These are phyloP conservation scores for Aradus depressus DNA, from an alignment of 2,888 invertebrate species.

Conservation along the genomic window DNA sequence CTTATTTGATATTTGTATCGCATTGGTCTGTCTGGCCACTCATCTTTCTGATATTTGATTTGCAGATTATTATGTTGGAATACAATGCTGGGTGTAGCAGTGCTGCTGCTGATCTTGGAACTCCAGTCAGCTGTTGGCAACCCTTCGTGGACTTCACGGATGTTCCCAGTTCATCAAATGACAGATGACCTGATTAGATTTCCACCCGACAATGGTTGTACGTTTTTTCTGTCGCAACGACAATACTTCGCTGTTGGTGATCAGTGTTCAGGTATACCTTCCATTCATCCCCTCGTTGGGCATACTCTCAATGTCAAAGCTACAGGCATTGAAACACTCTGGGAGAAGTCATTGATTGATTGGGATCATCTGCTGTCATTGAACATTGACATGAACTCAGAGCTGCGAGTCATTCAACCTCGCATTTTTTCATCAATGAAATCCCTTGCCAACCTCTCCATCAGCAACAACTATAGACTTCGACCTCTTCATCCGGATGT, in stretches of 20 bases:
- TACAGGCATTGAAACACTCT: constrained; percentile 6
- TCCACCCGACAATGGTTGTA: constrained; percentile 9
- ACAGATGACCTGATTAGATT: constrained; percentile 4
- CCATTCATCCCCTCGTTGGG: too few relatives aligned
- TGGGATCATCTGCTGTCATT: constrained; percentile 11
- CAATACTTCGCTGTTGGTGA: too few relatives aligned
- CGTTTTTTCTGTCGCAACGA: constrained; percentile 6
- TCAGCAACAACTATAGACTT: constrained; percentile 45
- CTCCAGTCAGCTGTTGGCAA: not conserved
- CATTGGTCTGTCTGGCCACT: too few relatives aligned
- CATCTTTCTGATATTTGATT: too few relatives aligned
- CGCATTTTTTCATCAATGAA: constrained; percentile 43
- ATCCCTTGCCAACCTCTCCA: constrained; percentile 42
- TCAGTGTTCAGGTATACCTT: too few relatives aligned
- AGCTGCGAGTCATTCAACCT: constrained; percentile 40
- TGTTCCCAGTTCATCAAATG: constrained; percentile 5
- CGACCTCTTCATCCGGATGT: constrained; percentile 38
- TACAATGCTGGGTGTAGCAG: constrained; percentile 6
- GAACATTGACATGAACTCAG: constrained; percentile 16
- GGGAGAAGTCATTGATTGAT: constrained; percentile 1
- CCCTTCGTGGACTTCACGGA: constrained; percentile 3
- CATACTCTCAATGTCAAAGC: too few relatives aligned
- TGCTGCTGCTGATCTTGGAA: constrained; percentile 10
- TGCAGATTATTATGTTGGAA: constrained; percentile 14
- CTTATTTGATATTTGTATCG: too few relatives aligned